Percentiles rank a stretch among this genome's conserved stretches.
Evolutionary conservation across 2,888 invertebrate genomes (phyloP).

Genomic region (Heliconius ethilla): DNA sequence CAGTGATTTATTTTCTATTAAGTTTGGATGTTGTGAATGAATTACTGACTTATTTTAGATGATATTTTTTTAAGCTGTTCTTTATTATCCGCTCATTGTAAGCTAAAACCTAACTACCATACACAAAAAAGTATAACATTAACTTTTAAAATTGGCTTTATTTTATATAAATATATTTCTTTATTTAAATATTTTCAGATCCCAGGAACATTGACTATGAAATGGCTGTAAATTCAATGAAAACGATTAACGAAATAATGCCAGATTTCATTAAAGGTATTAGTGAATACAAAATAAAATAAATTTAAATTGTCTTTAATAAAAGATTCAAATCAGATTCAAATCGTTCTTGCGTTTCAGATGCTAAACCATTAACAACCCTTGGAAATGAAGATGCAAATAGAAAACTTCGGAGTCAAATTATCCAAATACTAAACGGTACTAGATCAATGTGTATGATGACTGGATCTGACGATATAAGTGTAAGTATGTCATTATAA

Average conservation of each 20-base stretch:
- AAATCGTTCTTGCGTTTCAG: constrained; percentile 49
- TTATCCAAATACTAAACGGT: constrained; percentile 91
- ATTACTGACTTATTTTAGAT: too few species aligned
- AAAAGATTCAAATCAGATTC: not conserved
- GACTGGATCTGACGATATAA: constrained; percentile 93
- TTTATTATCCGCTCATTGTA: not conserved
- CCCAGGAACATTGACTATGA: constrained; percentile 91
- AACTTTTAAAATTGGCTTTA: not conserved
- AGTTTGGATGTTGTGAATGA: too few species aligned
- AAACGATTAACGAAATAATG: constrained; percentile 95
- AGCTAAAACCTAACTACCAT: not conserved
- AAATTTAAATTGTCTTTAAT: not conserved
- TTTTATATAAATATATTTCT: not conserved
- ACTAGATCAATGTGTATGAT: constrained; percentile 94
- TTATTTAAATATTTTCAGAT: constrained; percentile 55
- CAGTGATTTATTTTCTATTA: too few species aligned
- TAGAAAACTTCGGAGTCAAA: constrained; percentile 91
- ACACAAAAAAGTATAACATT: not conserved
- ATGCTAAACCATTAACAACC: constrained; percentile 92
- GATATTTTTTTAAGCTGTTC: too few species aligned
- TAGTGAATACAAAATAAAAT: not conserved
- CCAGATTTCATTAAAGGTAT: constrained; percentile 94
- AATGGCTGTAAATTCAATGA: constrained; percentile 96
- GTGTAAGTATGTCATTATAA: constrained; percentile 71
- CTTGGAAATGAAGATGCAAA: constrained; percentile 89